Evolutionary conservation across 2,888 invertebrate species (phyloP).

Genomic region (Tortricodes alternella): DNA sequence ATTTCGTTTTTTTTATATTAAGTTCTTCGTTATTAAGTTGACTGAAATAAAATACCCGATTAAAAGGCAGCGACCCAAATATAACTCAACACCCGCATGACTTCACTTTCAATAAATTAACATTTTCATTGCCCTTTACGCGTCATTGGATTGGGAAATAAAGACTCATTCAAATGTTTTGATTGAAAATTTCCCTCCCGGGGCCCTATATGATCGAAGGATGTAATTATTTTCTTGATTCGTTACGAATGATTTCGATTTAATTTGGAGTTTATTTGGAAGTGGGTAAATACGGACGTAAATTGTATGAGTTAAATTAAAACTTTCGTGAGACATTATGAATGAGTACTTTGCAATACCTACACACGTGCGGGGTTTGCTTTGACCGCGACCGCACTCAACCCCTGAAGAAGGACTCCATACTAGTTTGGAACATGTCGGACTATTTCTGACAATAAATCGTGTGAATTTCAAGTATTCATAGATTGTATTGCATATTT

Average conservation of each 20-base stretch:
- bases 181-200: slow-evolving; percentile 34
- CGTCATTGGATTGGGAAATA: slow-evolving; percentile 36
- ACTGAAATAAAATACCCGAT: too few relatives aligned
- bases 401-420: too few relatives aligned
- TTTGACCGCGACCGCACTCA: too few relatives aligned
- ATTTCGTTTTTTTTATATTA: too few relatives aligned
- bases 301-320: neutral
- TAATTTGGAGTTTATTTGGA: neutral
- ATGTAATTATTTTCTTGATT: slow-evolving; percentile 16
- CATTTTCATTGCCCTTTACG: slow-evolving; percentile 40
- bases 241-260: neutral
- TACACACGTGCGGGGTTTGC: too few relatives aligned
- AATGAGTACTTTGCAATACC: too few relatives aligned
- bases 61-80: neutral
- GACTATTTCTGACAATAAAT: too few relatives aligned
- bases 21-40: too few relatives aligned
- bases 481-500: too few relatives aligned
- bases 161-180: slow-evolving; percentile 36
- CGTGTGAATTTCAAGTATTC: too few relatives aligned
- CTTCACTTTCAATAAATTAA: slow-evolving; percentile 32
- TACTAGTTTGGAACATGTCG: too few relatives aligned
- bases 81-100: slow-evolving; percentile 14
- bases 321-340: too few relatives aligned
- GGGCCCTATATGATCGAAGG: neutral
- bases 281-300: neutral